Base-by-base conservation (phyloP, 2,888 invertebrate genomes). In the Axea sp. region DNA sequence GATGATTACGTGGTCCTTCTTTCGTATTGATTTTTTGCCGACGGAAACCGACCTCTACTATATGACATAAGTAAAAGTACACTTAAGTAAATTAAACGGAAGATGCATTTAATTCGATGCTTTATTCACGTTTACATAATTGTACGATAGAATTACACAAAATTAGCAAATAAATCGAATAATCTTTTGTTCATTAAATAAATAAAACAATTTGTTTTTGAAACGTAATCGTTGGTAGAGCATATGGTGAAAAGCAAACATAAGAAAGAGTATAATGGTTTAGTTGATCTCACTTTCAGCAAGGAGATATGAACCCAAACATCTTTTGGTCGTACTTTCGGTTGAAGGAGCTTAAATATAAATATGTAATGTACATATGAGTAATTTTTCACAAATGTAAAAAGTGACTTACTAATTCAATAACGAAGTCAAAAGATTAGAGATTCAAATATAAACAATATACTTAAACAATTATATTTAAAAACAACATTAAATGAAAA, bases 31-130 rank as follows among this genome's bases (percentile, higher is more conserved):
- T 68, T 68, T 59, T 68, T 57, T 35, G n/a, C 30, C 37, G 12
- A 14, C 33, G 17, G 7, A 39, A 31, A n/a, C n/a, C 49, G 67
- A 47, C 67, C 37, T 67, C 8, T 17, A 59, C 15, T 59, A 49
- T 57, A 35, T 41, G 33, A 11, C 51, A 41, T 26, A 51, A 68
- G 59, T 37, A 59, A 49, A 51, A 51, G 49, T 43, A 51, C 68
- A 59, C 68, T 68, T 68, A 43, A 41, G 59, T 59, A 51, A 59
- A 68, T 68, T 68, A 68, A 68, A 68, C 28, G 33, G 33, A 59
- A 39, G 33, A 28, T 51, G 35, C 41, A 49, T 59, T 35, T 49
- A 41, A 59, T 41, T 41, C 19, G 49, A 47, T 51, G 12, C 7
- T 41, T 65, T 12, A 47, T 55, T 14, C 19, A 12, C 41, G 8